These are phyloP conservation scores for Chironomus tentans DNA, from an alignment of 2,888 invertebrate species.

Conservation along the genomic window DNA sequence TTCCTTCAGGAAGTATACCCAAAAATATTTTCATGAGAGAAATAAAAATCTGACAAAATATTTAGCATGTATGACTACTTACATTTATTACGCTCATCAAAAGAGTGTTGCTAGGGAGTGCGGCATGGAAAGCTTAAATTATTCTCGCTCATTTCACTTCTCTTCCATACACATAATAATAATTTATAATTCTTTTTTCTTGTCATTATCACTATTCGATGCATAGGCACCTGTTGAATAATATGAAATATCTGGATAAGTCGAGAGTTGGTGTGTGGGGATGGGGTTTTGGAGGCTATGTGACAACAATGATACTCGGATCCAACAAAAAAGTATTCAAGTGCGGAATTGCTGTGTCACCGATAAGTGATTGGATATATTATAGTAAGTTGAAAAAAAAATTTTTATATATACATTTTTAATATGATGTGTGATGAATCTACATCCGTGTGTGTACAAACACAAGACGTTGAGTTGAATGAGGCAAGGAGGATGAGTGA, in stretches of 20 bases:
- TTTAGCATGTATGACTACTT: no score
- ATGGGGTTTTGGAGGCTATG: conserved; percentile 92
- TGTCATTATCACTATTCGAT: background rate
- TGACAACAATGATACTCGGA: conserved; percentile 84
- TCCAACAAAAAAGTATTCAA: conserved; percentile 80
- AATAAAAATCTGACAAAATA: no score
- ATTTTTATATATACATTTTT: background rate
- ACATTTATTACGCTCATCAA: no score
- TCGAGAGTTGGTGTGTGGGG: conserved; percentile 90
- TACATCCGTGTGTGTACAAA: no score
- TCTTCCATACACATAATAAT: background rate
- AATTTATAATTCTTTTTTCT: background rate
- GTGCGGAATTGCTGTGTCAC: conserved; percentile 89
- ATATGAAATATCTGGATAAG: conserved; percentile 74
- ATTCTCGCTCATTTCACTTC: background rate
- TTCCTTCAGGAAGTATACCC: no score
- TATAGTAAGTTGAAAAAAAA: conserved; percentile 61
- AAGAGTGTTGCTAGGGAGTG: no score
- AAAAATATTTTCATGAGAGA: no score
- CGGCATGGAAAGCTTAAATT: background rate
- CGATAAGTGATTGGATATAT: conserved; percentile 91
- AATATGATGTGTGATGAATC: background rate
- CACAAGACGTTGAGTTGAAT: no score
- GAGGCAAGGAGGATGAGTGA: background rate
- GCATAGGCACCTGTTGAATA: conserved; percentile 64